Evolutionary conservation across 1,140 invertebrate genomes (phyloP).

Genomic region (Dinoponera quadriceps): DNA sequence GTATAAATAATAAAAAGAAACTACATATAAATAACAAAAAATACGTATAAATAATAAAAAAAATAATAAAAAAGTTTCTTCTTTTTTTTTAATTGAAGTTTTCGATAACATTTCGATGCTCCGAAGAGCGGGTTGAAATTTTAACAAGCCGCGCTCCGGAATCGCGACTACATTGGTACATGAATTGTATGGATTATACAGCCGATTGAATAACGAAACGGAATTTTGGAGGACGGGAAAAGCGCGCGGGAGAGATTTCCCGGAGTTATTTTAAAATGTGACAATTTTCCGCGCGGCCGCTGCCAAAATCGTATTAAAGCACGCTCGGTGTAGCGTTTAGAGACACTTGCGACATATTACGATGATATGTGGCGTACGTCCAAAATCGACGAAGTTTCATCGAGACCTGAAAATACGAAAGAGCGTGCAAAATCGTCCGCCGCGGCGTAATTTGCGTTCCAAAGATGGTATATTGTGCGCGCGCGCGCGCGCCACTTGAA

Average conservation of each 20-base stretch:
- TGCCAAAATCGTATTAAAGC: slow-evolving; percentile 83
- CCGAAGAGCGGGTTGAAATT: no score
- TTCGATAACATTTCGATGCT: no score
- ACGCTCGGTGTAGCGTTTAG: slow-evolving; percentile 60
- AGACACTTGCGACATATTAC: slow-evolving; percentile 78
- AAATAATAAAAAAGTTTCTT: no score
- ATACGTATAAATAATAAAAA: no score
- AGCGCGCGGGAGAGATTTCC: not conserved
- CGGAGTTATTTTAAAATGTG: slow-evolving; percentile 40
- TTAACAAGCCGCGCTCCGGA: no score
- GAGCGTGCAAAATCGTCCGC: not conserved
- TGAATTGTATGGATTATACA: no score
- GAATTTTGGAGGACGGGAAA: not conserved
- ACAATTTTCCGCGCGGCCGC: slow-evolving; percentile 15
- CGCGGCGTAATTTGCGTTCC: not conserved
- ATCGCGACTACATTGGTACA: no score
- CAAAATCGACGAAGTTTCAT: slow-evolving; percentile 65
- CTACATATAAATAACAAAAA: no score
- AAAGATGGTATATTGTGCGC: not conserved
- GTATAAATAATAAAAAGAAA: no score
- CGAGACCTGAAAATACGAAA: slow-evolving; percentile 36
- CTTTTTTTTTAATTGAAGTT: no score
- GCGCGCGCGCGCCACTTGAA: not conserved
- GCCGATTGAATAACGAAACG: not conserved
- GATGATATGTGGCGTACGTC: slow-evolving; percentile 77